Percentiles rank a stretch among this genome's conserved stretches.
phyloP scores from a whole-genome alignment of 2,113 vertebrate genomes.

The Nothoprocta perdicaria region DNA sequence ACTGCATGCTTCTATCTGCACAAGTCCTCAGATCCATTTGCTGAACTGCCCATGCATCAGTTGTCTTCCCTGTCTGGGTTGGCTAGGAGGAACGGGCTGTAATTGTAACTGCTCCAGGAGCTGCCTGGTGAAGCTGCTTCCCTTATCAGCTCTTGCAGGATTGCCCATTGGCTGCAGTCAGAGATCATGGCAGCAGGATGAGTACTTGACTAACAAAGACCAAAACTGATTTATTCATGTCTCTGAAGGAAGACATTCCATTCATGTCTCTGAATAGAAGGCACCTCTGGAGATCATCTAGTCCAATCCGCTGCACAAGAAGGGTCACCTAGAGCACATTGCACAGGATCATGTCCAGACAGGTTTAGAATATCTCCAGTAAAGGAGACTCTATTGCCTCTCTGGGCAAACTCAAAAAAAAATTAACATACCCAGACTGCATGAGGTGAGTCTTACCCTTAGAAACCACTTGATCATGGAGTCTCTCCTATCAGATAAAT shows the following conservation, averaged over 20 bases:
- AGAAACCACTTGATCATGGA: too few relatives aligned
- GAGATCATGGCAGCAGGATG: fast-evolving
- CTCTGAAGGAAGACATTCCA: neutral
- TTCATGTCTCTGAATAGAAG: too few relatives aligned
- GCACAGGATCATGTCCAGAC: too few relatives aligned
- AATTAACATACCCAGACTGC: too few relatives aligned
- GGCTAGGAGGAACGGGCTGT: neutral
- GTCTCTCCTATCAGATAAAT: too few relatives aligned
- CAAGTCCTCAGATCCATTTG: neutral
- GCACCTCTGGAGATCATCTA: too few relatives aligned
- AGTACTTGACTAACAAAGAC: neutral
- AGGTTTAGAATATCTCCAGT: too few relatives aligned
- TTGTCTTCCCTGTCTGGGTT: neutral
- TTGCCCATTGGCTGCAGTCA: fast-evolving
- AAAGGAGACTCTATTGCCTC: too few relatives aligned
- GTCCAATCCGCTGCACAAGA: neutral
- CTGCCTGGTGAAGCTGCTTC: neutral
- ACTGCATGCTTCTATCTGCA: fast-evolving
- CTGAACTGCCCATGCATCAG: neutral
- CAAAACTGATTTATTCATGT: neutral
- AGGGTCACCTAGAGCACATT: neutral
- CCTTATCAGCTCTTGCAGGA: neutral
- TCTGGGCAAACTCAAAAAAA: too few relatives aligned
- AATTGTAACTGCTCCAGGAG: too few relatives aligned
- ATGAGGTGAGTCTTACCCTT: too few relatives aligned